Evolutionary conservation across 2,888 invertebrate species (phyloP).

Genomic region (Drosophila greeni): DNA sequence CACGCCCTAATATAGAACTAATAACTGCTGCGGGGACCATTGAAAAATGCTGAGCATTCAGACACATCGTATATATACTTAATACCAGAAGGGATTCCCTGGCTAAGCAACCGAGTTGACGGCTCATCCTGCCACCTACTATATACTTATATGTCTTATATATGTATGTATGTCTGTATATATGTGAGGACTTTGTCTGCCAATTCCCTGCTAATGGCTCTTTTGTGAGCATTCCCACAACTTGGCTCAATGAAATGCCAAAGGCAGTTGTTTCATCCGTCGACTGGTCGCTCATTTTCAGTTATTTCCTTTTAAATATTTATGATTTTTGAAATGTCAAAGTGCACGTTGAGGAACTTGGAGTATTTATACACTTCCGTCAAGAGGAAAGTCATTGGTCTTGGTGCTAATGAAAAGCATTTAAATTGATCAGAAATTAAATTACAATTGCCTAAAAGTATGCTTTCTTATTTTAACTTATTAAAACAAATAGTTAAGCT

Average conservation of each 20-base stretch:
- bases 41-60: slow-evolving; percentile 68
- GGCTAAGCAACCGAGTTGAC: slow-evolving; percentile 40
- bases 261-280: slow-evolving; percentile 35
- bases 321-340: slow-evolving; percentile 67
- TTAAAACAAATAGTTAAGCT: neutral
- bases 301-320: slow-evolving; percentile 64
- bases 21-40: slow-evolving; percentile 63
- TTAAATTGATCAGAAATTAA: neutral
- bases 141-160: neutral
- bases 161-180: too few species aligned
- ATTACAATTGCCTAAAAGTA: slow-evolving; percentile 1
- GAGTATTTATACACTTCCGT: slow-evolving; percentile 43
- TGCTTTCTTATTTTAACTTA: too few species aligned
- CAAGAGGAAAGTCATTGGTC: neutral
- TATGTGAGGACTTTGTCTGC: slow-evolving; percentile 51
- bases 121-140: slow-evolving; percentile 12
- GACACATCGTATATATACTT: slow-evolving; percentile 34
- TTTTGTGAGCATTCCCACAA: slow-evolving; percentile 67
- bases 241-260: slow-evolving; percentile 58
- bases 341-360: slow-evolving; percentile 39
- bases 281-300: slow-evolving; percentile 47
- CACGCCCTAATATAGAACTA: slow-evolving; percentile 52
- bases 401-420: neutral
- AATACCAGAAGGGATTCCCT: slow-evolving; percentile 26
- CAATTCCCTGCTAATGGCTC: slow-evolving; percentile 70